Percentiles rank a stretch among this genome's conserved stretches.
These are phyloP conservation scores for Altica lythri DNA, from an alignment of 2,888 invertebrate species.

Conservation along the genomic window DNA sequence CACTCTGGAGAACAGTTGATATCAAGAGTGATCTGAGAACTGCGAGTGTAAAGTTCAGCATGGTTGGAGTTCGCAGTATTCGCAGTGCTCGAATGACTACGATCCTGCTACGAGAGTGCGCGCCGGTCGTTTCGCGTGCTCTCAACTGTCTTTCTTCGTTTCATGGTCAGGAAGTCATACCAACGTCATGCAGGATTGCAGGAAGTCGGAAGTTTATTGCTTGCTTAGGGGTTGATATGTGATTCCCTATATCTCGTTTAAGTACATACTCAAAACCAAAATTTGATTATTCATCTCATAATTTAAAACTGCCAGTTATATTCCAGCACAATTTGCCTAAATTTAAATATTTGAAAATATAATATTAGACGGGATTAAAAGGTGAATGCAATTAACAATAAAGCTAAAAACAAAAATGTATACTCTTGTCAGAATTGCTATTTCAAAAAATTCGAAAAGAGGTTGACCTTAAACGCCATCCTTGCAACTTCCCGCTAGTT, in stretches of 20 bases:
- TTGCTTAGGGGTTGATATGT: background rate
- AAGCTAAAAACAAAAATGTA: too few species aligned
- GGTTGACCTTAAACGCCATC: too few species aligned
- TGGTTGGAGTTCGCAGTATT: constrained; percentile 6
- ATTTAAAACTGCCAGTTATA: too few species aligned
- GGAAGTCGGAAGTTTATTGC: background rate
- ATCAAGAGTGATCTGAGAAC: constrained; percentile 46
- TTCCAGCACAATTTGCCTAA: too few species aligned
- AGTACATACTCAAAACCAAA: too few species aligned
- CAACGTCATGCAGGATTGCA: background rate
- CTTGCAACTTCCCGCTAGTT: too few species aligned
- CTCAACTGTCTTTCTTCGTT: constrained; percentile 4
- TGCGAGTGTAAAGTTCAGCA: constrained; percentile 8
- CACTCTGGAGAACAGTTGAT: constrained; percentile 44
- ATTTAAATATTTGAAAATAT: too few species aligned
- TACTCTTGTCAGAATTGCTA: too few species aligned
- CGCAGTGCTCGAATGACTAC: constrained; percentile 26
- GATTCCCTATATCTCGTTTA: background rate
- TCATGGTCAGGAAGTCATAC: constrained; percentile 8
- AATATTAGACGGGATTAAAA: too few species aligned
- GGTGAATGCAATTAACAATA: too few species aligned
- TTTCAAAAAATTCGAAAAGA: too few species aligned
- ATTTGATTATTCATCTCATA: too few species aligned
- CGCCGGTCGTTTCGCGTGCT: constrained; percentile 20
- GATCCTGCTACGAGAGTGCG: constrained; percentile 27